Evolutionary conservation across 2,113 vertebrate species (phyloP), one percentile per base, ranked within the genome.

Genomic region (Menura novaehollandiae): DNA sequence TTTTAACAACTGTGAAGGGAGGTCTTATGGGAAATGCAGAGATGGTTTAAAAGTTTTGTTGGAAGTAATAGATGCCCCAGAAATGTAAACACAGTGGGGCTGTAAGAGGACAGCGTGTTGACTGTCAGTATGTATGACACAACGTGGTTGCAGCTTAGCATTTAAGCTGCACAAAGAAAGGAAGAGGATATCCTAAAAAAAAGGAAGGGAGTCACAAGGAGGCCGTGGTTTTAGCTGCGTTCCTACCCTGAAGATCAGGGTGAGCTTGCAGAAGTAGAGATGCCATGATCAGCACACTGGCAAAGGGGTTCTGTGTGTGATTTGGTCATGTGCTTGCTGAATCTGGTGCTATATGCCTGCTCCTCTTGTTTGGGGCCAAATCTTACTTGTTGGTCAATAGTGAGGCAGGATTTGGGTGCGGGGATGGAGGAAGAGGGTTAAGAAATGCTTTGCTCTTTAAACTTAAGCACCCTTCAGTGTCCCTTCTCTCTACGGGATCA

Each of bases 191-290:
- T 51, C 26, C 15, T 21, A 35, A 64, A 74, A 43, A 43, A 63
- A 52, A 47, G 60, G 30, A 43, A 11, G 28, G 35, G n/a, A 44
- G n/a, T 74, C 27, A 6, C 35, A 32, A 39, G 24, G 28, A n/a
- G 23, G 23, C 0, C 13, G 0, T 2, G 2, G 7, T 33, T 68
- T 76, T 28, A 37, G 15, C 53, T 80, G 8, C 3, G 0, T 37
- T 47, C 12, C 39, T 82, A 16, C 32, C 32, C 14, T 43, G 37
- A 20, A 46, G 52, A 18, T 44, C 6, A 27, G 69, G 55, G 33
- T 28, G 15, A 20, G 24, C 41, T 81, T 75, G 46, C 64, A 69
- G 69, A 43, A 19, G 43, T n/a, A 7, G 49, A 52, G 51, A 4
- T 27, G 28, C 43, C 30, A 28, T 19, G 75, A 30, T 71, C 21